phyloP scores from a whole-genome alignment of 1,140 invertebrate species.

The Mamestra configurata region DNA sequence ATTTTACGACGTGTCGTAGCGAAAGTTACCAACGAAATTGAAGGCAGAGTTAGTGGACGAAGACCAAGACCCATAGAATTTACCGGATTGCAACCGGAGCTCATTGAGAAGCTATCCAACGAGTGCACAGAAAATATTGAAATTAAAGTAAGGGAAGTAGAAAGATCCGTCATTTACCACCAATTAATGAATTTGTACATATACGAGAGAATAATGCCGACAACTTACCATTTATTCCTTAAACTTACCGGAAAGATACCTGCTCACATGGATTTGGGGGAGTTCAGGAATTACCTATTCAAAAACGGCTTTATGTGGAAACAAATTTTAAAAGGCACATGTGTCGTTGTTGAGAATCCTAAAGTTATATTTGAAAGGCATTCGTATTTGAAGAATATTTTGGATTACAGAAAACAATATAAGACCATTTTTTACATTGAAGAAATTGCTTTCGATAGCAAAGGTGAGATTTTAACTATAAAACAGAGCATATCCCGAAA shows the following conservation, averaged over 20 bases:
- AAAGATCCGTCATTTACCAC: conserved; percentile 55
- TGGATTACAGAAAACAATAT: conserved; percentile 48
- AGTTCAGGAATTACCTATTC: conserved; percentile 60
- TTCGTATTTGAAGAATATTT: conserved; percentile 61
- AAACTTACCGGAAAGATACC: conserved; percentile 53
- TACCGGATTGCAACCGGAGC: neutral
- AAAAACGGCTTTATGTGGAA: conserved; percentile 67
- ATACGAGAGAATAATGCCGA: conserved; percentile 50
- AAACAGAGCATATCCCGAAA: neutral
- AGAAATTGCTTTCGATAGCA: conserved; percentile 5
- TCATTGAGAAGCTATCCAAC: neutral
- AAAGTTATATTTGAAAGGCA: conserved; percentile 64
- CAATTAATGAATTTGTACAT: conserved; percentile 53
- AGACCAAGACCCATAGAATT: neutral
- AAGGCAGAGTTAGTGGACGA: neutral
- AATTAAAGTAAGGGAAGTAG: conserved; percentile 23
- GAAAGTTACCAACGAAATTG: neutral
- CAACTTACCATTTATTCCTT: conserved; percentile 57
- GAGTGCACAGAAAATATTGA: neutral
- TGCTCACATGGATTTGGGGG: conserved; percentile 58
- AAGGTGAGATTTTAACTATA: neutral
- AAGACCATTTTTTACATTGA: conserved; percentile 56
- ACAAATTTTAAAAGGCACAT: conserved; percentile 18
- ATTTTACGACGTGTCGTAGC: neutral
- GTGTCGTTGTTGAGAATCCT: conserved; percentile 64